These are phyloP conservation scores for Drepana arcuata DNA, from an alignment of 1,140 invertebrate species.

Conservation along the genomic window DNA sequence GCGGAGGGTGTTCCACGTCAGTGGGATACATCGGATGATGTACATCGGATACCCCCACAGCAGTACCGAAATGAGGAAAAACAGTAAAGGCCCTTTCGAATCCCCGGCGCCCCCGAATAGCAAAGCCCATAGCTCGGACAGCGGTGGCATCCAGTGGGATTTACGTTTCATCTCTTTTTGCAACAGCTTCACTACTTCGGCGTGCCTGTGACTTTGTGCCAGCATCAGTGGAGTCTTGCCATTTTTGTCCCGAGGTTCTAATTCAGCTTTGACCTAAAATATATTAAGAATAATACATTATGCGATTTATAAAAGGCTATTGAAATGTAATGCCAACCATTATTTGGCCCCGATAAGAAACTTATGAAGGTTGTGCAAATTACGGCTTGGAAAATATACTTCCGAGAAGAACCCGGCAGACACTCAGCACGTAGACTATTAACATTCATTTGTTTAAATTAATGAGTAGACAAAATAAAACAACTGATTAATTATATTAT, in stretches of 20 bases:
- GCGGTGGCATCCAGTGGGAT: constrained; percentile 87
- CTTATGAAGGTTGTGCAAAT: too few species aligned
- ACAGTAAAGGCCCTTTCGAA: constrained; percentile 88
- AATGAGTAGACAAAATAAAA: too few species aligned
- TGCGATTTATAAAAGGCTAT: too few species aligned
- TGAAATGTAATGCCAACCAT: too few species aligned
- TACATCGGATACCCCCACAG: constrained; percentile 96
- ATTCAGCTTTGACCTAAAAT: constrained; percentile 83
- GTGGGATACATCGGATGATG: constrained; percentile 87
- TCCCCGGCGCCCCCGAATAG: constrained; percentile 92
- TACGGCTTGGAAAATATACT: too few species aligned
- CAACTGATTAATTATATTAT: too few species aligned
- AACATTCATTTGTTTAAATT: too few species aligned
- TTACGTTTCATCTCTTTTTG: constrained; percentile 85
- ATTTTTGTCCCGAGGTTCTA: constrained; percentile 91
- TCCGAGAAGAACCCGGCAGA: too few species aligned
- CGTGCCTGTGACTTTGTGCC: constrained; percentile 88
- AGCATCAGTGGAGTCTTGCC: constrained; percentile 91
- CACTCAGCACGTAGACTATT: too few species aligned
- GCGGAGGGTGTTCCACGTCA: constrained; percentile 91
- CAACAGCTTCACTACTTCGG: constrained; percentile 85
- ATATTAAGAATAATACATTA: constrained; percentile 17
- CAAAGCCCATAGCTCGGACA: constrained; percentile 90
- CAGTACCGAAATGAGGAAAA: constrained; percentile 88
- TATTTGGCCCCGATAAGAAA: too few species aligned